These are phyloP conservation scores for Ormyrus labotus DNA, from an alignment of 2,888 invertebrate genomes.

Conservation along the genomic window DNA sequence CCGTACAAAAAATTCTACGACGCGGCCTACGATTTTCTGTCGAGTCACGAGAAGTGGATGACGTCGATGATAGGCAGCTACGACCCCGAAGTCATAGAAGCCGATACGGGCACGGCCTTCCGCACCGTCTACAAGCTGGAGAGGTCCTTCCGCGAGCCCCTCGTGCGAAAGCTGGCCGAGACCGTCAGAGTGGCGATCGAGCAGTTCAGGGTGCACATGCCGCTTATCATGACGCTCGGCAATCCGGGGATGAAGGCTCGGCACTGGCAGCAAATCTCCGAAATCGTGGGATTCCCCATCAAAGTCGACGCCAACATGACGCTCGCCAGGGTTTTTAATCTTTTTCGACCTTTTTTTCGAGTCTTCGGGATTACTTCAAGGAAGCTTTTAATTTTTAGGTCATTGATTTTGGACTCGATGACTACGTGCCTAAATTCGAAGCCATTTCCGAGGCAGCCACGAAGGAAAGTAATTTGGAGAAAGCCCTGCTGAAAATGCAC, in stretches of 20 bases:
- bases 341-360: too few species aligned
- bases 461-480: constrained; percentile 95
- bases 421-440: constrained; percentile 93
- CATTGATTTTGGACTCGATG: constrained; percentile 91
- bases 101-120: constrained; percentile 83
- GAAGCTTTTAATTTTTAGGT: constrained; percentile 67
- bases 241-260: constrained; percentile 95
- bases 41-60: constrained; percentile 91
- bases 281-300: constrained; percentile 95
- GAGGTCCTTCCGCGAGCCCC: constrained; percentile 86
- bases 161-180: constrained; percentile 84
- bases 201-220: constrained; percentile 90
- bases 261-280: constrained; percentile 96
- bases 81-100: constrained; percentile 93
- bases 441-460: constrained; percentile 95
- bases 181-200: constrained; percentile 86
- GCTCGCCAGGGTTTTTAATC: constrained; percentile 83
- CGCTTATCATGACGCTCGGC: constrained; percentile 94
- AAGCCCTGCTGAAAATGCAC: constrained; percentile 91
- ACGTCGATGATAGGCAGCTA: constrained; percentile 85
- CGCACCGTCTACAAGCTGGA: constrained; percentile 92
- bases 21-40: constrained; percentile 90
- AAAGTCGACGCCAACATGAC: constrained; percentile 89
- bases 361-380: too few species aligned
- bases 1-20: constrained; percentile 94